These are phyloP conservation scores for Brachionus paranguensis DNA, from an alignment of 1,140 invertebrate genomes.

Conservation along the genomic window DNA sequence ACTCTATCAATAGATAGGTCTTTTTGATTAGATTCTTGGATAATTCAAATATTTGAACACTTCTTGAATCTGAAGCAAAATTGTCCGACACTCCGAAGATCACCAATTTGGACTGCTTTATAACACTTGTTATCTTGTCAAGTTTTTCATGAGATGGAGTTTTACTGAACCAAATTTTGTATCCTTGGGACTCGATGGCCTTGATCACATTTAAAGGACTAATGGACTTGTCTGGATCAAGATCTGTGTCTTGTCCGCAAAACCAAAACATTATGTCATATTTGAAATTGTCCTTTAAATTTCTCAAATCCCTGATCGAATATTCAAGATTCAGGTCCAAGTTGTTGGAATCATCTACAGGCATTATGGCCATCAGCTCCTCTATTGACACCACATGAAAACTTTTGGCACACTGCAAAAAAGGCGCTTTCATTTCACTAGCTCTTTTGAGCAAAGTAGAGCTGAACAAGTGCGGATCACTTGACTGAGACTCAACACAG, in stretches of 20 bases:
- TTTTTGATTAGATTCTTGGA: background rate
- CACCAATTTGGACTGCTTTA: background rate
- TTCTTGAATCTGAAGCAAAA: background rate
- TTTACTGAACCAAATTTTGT: background rate
- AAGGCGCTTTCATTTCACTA: slow-evolving; percentile 49
- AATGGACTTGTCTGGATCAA: slow-evolving; percentile 42
- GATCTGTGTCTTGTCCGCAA: slow-evolving; percentile 39
- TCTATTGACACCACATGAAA: slow-evolving; percentile 53
- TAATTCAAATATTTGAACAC: slow-evolving; percentile 10
- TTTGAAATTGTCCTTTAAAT: slow-evolving; percentile 45
- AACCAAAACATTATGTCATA: slow-evolving; percentile 48
- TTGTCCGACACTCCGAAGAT: slow-evolving; percentile 2
- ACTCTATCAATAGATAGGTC: slow-evolving; percentile 8
- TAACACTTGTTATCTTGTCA: background rate
- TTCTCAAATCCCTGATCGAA: slow-evolving; percentile 46
- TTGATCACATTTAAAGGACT: slow-evolving; percentile 43
- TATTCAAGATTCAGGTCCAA: slow-evolving; percentile 51
- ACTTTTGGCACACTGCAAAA: slow-evolving; percentile 52
- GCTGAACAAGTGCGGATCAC: slow-evolving; percentile 43
- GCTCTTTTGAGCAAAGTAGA: slow-evolving; percentile 47
- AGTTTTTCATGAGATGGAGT: background rate
- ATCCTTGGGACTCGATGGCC: slow-evolving; percentile 42
- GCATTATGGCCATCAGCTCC: slow-evolving; percentile 48
- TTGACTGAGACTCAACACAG: slow-evolving; percentile 43
- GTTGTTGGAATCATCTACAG: slow-evolving; percentile 44